phyloP scores from a whole-genome alignment of 2,888 invertebrate genomes.

The Atethmia centrago region DNA sequence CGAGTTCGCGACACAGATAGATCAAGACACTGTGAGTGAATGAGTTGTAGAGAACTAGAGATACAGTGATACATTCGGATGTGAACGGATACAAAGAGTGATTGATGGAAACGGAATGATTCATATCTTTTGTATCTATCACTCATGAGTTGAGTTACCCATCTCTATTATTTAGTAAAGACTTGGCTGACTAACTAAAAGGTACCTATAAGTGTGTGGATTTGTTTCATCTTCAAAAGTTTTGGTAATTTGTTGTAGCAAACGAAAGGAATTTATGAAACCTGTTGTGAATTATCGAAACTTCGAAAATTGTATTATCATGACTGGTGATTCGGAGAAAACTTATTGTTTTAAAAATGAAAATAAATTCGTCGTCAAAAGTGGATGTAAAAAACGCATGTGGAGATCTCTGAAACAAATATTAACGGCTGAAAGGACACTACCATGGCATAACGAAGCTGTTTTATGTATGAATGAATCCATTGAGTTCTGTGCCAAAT shows the following conservation, averaged over 20 bases:
- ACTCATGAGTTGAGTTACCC: too few relatives aligned
- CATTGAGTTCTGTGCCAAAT: neutral
- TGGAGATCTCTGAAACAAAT: slow-evolving; percentile 98
- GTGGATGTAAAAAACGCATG: slow-evolving; percentile 93
- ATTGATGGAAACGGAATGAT: too few relatives aligned
- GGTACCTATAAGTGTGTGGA: too few relatives aligned
- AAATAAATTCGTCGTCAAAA: slow-evolving; percentile 90
- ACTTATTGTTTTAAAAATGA: slow-evolving; percentile 84
- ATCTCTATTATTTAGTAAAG: too few relatives aligned
- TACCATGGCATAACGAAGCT: slow-evolving; percentile 94
- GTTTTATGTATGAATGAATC: slow-evolving; percentile 92
- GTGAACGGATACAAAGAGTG: too few relatives aligned
- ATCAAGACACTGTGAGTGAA: too few relatives aligned
- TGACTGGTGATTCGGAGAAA: slow-evolving; percentile 82
- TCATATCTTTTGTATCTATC: too few relatives aligned
- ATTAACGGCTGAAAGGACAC: slow-evolving; percentile 93
- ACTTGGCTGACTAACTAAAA: too few relatives aligned
- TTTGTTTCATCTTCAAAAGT: neutral
- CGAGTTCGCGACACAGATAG: too few relatives aligned
- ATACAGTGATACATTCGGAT: too few relatives aligned
- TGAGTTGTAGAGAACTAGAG: too few relatives aligned
- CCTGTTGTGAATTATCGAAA: neutral
- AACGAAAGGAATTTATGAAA: neutral
- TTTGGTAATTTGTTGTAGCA: neutral
- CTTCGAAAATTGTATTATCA: slow-evolving; percentile 46